These are phyloP conservation scores for Clivina fossor DNA, from an alignment of 2,888 invertebrate genomes.

Conservation along the genomic window DNA sequence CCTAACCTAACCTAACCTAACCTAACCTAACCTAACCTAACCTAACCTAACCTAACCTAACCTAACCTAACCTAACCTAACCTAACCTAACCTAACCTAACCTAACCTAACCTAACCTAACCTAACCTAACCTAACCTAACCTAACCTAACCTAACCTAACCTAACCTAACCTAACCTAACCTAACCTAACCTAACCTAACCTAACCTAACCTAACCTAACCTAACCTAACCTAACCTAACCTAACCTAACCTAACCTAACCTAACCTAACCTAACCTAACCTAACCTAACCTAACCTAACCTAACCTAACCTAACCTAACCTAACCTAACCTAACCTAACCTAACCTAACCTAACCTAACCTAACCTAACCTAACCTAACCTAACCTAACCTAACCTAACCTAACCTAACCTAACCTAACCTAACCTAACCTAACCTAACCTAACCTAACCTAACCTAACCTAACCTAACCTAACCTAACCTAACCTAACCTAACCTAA, in stretches of 20 bases:
- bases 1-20: conserved; percentile 10
- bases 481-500: conserved; percentile 24
- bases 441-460: conserved; percentile 31
- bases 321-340: conserved; percentile 35
- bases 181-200: conserved; percentile 37
- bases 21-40: conserved; percentile 10
- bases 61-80: conserved; percentile 8
- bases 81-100: conserved; percentile 9
- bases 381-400: conserved; percentile 27
- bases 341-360: conserved; percentile 31
- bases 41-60: conserved; percentile 8
- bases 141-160: conserved; percentile 17
- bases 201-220: conserved; percentile 39
- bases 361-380: conserved; percentile 31
- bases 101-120: conserved; percentile 9
- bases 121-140: conserved; percentile 9
- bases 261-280: conserved; percentile 35
- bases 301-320: conserved; percentile 34
- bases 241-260: conserved; percentile 35
- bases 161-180: conserved; percentile 40
- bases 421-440: conserved; percentile 31
- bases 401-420: conserved; percentile 24
- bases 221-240: conserved; percentile 34
- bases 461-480: conserved; percentile 35
- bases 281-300: conserved; percentile 19